phyloP scores from a whole-genome alignment of 1,140 invertebrate species.

The Caenorhabditis remanei region DNA sequence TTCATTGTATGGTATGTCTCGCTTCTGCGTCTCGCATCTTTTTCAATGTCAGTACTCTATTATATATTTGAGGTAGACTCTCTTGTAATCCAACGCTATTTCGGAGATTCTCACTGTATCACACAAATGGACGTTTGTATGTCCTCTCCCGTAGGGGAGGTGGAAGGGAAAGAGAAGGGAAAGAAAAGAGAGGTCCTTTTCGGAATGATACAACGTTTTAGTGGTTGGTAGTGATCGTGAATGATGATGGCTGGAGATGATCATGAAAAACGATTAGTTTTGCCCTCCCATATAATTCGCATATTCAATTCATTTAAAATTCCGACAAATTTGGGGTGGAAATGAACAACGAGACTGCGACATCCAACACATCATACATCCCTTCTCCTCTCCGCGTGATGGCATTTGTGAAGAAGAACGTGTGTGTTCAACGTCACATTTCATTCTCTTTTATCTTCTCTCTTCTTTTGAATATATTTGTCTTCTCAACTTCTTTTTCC shows the following conservation, averaged over 20 bases:
- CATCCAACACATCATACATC: not conserved
- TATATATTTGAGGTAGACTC: constrained; percentile 32
- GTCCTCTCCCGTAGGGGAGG: constrained; percentile 37
- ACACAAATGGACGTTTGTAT: constrained; percentile 55
- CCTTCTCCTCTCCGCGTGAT: constrained; percentile 25
- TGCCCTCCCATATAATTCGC: not conserved
- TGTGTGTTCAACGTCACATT: constrained; percentile 52
- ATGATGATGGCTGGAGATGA: not conserved
- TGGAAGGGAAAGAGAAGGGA: constrained; percentile 12
- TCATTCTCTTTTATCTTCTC: constrained; percentile 20
- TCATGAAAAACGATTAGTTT: constrained; percentile 22
- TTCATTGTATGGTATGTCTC: not conserved
- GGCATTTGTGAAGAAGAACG: constrained; percentile 29
- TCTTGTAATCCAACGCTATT: not conserved
- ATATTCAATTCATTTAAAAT: constrained; percentile 37
- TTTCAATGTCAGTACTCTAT: constrained; percentile 43
- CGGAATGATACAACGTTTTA: constrained; percentile 54
- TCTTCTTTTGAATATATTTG: constrained; percentile 5
- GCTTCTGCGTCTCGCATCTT: constrained; percentile 19
- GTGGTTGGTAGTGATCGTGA: constrained; percentile 25
- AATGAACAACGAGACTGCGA: not conserved
- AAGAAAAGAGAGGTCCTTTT: constrained; percentile 18
- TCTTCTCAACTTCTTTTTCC: not conserved
- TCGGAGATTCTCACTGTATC: constrained; percentile 50
- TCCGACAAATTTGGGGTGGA: not conserved